A percentile compares a stretch with the other conserved stretches of the same genome.
These are phyloP conservation scores for Typhlomys cinereus DNA, from an alignment of 2,113 vertebrate genomes.

Conservation along the genomic window DNA sequence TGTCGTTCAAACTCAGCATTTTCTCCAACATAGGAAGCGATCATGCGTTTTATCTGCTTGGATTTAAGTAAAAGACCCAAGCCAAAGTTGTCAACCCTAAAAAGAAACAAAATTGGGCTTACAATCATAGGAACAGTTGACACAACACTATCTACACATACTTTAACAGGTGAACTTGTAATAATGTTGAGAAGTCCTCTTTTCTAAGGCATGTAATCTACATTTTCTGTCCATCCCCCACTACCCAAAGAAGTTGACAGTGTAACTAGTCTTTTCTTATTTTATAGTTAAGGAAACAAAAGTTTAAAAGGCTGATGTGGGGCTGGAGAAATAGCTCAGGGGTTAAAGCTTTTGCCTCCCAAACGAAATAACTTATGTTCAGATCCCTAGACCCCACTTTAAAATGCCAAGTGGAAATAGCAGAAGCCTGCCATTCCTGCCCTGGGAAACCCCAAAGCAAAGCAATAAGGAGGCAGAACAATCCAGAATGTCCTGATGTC, in stretches of 20 bases:
- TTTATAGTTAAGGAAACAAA: slow-evolving; percentile 17
- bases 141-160: background rate
- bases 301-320: background rate
- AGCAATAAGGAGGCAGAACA: too few species aligned
- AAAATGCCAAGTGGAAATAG: too few species aligned
- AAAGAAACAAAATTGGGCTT: slow-evolving; percentile 54
- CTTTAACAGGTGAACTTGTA: background rate
- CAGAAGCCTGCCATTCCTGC: too few species aligned
- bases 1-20: slow-evolving; percentile 98
- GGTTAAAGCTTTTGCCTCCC: too few species aligned
- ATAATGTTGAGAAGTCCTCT: background rate
- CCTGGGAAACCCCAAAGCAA: background rate
- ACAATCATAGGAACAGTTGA: background rate
- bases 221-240: background rate
- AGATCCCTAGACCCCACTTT: too few species aligned
- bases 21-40: slow-evolving; percentile 98
- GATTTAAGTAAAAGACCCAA: slow-evolving; percentile 94
- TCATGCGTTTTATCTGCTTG: slow-evolving; percentile 98
- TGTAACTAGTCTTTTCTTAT: background rate
- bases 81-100: slow-evolving; percentile 96
- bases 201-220: background rate
- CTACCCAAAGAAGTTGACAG: background rate
- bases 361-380: too few species aligned
- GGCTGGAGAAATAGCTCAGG: too few species aligned
- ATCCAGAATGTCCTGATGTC: too few species aligned